These are phyloP conservation scores for Gymnocephalus cernua DNA, from an alignment of 2,113 vertebrate species.

Conservation along the genomic window DNA sequence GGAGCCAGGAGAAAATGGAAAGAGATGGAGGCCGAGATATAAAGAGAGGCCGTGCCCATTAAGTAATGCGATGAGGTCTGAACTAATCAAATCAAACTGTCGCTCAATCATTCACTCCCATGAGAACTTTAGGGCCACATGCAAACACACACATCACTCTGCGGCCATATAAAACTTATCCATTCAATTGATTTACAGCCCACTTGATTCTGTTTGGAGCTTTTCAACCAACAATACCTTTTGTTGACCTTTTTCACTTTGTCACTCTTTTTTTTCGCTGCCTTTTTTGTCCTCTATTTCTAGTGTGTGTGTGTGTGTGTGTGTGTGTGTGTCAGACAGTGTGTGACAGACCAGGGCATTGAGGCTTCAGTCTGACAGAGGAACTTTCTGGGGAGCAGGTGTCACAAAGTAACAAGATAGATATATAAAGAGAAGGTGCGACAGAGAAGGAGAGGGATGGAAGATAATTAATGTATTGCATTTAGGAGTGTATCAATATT, in stretches of 20 bases:
- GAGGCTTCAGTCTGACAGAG: constrained; percentile 44
- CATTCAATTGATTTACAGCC: constrained; percentile 52
- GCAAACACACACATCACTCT: constrained; percentile 8
- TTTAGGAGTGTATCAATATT: constrained; percentile 3
- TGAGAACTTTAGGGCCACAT: constrained; percentile 29
- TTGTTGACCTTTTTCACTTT: constrained; percentile 34
- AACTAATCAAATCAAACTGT: constrained; percentile 62
- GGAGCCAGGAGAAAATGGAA: constrained; percentile 49
- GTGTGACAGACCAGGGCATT: constrained; percentile 45
- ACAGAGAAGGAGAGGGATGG: neutral
- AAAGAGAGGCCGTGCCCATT: constrained; percentile 55
- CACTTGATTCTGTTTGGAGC: constrained; percentile 13
- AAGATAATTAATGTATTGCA: neutral
- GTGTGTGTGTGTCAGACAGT: neutral
- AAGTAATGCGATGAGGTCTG: constrained; percentile 63
- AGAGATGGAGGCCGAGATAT: constrained; percentile 48
- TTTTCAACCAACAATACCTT: constrained; percentile 55
- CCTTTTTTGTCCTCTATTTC: constrained; percentile 36
- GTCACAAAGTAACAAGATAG: constrained; percentile 68
- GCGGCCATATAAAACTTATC: constrained; percentile 3
- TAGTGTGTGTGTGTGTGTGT: constrained; percentile 6
- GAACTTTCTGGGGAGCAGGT: constrained; percentile 72
- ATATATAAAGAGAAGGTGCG: constrained; percentile 21
- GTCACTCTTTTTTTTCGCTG: neutral
- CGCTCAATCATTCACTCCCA: constrained; percentile 29